These are phyloP conservation scores for Chrysina gloriosa DNA, from an alignment of 2,888 invertebrate species.

Conservation along the genomic window DNA sequence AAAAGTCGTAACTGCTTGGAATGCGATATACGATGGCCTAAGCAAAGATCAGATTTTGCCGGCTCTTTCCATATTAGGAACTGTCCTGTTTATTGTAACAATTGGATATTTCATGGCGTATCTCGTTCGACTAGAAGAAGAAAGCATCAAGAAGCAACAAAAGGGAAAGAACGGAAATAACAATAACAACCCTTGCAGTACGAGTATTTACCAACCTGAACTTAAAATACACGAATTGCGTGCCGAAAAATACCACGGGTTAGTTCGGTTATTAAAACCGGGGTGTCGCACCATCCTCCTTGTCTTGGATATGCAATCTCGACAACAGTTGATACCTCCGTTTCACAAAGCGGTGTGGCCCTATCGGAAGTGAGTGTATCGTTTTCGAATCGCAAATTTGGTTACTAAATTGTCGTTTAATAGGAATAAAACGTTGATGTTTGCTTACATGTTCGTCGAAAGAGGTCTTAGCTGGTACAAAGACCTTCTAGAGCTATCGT, in stretches of 20 bases:
- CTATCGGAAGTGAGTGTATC: constrained; percentile 83
- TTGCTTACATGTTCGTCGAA: constrained; percentile 93
- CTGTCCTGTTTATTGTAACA: constrained; percentile 80
- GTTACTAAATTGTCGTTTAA: constrained; percentile 50
- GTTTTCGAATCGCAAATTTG: background rate
- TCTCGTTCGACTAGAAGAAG: constrained; percentile 76
- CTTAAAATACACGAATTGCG: constrained; percentile 90
- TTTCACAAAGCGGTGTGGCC: constrained; percentile 97
- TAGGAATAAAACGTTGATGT: constrained; percentile 96
- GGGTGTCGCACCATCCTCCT: constrained; percentile 94
- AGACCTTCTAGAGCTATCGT: constrained; percentile 85
- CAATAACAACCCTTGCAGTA: constrained; percentile 56
- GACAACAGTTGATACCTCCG: constrained; percentile 86
- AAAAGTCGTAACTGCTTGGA: constrained; percentile 74
- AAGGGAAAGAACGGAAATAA: constrained; percentile 65
- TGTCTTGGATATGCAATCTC: constrained; percentile 89
- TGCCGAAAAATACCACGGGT: constrained; percentile 94
- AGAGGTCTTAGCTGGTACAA: constrained; percentile 95
- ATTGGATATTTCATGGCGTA: constrained; percentile 90
- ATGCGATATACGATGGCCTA: constrained; percentile 78
- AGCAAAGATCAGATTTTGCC: constrained; percentile 83
- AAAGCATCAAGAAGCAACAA: constrained; percentile 67
- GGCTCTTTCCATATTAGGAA: constrained; percentile 81
- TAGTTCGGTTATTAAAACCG: constrained; percentile 91
- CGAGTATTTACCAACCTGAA: constrained; percentile 69